Evolutionary conservation across 2,888 invertebrate genomes (phyloP), one percentile per base, ranked within the genome.

Genomic region (Unio pictorum): DNA sequence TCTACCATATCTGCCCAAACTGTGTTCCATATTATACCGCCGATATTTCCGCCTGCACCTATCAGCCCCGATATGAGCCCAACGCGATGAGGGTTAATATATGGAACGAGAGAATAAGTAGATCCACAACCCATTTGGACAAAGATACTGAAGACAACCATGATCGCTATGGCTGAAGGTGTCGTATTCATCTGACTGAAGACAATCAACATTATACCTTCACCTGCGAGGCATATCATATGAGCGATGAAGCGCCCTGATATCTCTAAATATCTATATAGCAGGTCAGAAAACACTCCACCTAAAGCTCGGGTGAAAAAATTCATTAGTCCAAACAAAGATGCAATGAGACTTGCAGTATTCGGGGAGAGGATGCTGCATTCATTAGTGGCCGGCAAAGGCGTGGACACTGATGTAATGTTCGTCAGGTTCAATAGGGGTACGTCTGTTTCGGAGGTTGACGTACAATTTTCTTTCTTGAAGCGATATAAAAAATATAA

Each of bases 51-150:
- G 6, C 69, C 69, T 8, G 69, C 64, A 3, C 69, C 69, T 30
- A 69, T 65, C 3, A 69, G 34, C 3, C 69, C 69, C n/a, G 69
- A 61, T 18, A 69, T 57, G n/a, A 69, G 15, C 2, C 69, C 69
- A 15, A 69, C 61, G 11, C 55, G 64, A 34, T 30, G 28, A 34
- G 65, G 65, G 0, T 28, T 2, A 15, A 61, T 23, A 61, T 64
- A 64, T 2, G 69, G 69, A 20, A 69, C 69, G 5, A 69, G 61
- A 26, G 65, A 30, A 57, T 30, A 69, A 11, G 69, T 69, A 1
- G 69, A 61, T 23, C 69, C 64, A 20, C 65, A 65, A 0, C 57
- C 54, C 69, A 69, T 69, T 55, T 69, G 69, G 11, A 69, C 69
- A 30, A 60, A 69, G 3, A 61, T 61, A 45, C 69, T 65, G 45